Evolutionary conservation across 1,140 invertebrate species (phyloP), one percentile per base, ranked within the genome.

Genomic region (Bombus ignitus): DNA sequence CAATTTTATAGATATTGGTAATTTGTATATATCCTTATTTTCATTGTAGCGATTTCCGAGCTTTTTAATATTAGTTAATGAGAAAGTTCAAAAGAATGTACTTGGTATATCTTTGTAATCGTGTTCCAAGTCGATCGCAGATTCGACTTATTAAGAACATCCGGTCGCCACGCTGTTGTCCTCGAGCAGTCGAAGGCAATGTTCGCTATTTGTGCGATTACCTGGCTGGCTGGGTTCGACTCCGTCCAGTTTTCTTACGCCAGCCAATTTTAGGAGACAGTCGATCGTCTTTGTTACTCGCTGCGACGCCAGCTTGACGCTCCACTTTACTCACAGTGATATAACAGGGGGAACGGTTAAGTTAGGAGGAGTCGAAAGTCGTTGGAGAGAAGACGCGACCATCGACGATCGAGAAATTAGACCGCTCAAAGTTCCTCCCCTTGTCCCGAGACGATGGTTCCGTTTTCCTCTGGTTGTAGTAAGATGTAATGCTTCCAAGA

Each of bases 171-270:
- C 39, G n/a, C 47, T 72, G 66, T 70, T 85, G 81, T 77, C 47
- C 62, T 47, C 18, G 59, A n/a, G 18, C 72, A 73, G 42, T 86
- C 68, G 74, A 35, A 65, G 78, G 8, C 76, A 44, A 59, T 77
- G 81, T 87, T 92, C 81, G 81, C 88, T 92, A 87, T 91, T 93
- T 91, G 88, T 83, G 90, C 88, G 89, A 93, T 93, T 92, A 93
- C 83, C 89, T 91, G 90, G 87, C 87, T 87, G 78, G 81, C 77
- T 88, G 87, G 85, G 66, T 85, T 87, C 75, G 62, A 79, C 66
- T 42, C 59, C 42, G 71, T 68, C 74, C 68, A 89, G 85, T 92
- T 92, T 91, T 91, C 86, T 87, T 88, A 81, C 83, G 72, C 87
- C 85, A 92, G 87, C 85, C 92, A 93, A 92, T 93, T 93, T 91